Percentiles rank a stretch among this genome's conserved stretches.
Evolutionary conservation across 2,797 vertebrate genomes (phyloP).

Genomic region (Cetoscarus ocellatus): DNA sequence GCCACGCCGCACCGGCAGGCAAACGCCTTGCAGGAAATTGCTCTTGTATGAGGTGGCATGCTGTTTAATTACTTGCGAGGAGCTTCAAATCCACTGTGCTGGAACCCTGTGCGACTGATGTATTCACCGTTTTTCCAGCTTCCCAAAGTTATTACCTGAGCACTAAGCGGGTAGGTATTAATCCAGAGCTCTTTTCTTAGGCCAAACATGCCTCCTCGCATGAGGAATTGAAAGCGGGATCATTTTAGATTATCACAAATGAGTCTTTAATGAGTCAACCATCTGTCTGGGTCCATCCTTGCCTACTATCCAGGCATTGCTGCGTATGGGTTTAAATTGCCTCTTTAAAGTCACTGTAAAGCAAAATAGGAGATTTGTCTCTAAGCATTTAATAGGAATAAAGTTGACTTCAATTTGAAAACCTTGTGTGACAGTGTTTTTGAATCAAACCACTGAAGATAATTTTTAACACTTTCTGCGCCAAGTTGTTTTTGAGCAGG

Average conservation of each 20-base stretch:
- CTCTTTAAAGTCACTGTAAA: constrained; percentile 27
- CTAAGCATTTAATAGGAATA: too few relatives aligned
- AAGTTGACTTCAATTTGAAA: too few relatives aligned
- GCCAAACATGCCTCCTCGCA: constrained; percentile 54
- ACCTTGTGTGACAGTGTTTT: too few relatives aligned
- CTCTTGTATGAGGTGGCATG: constrained; percentile 77
- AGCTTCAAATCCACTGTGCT: constrained; percentile 76
- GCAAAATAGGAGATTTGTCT: too few relatives aligned
- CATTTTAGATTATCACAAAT: constrained; percentile 75
- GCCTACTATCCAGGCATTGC: constrained; percentile 39
- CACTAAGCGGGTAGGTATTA: constrained; percentile 72
- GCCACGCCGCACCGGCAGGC: constrained; percentile 64
- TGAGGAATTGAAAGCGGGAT: constrained; percentile 71
- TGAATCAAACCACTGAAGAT: too few relatives aligned
- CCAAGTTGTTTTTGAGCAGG: too few relatives aligned
- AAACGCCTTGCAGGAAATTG: constrained; percentile 79
- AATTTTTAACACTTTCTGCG: too few relatives aligned
- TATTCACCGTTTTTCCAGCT: constrained; percentile 60
- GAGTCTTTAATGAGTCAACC: constrained; percentile 68
- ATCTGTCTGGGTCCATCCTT: constrained; percentile 61
- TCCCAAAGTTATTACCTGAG: constrained; percentile 75
- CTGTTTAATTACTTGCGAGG: constrained; percentile 83
- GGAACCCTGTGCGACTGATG: constrained; percentile 65
- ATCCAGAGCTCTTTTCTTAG: constrained; percentile 54
- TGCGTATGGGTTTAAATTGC: constrained; percentile 44